A percentile compares a stretch with the other conserved stretches of the same genome.
Conservation (phyloP, 2,888 invertebrate species). For the Peribatodes rhomboidaria region DNA sequence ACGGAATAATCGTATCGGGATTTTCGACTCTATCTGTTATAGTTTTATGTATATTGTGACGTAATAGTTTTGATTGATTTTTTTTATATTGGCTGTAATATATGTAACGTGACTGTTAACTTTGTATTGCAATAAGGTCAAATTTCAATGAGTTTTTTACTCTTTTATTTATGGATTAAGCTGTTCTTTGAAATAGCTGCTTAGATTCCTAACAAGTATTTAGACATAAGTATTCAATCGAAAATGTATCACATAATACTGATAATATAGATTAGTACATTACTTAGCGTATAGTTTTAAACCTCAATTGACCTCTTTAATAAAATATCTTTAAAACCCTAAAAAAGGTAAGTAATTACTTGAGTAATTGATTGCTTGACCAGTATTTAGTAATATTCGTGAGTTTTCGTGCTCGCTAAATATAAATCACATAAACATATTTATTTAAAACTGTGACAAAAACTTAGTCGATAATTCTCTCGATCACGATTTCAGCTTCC, state of each 20-base stretch:
- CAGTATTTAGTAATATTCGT: too few relatives aligned
- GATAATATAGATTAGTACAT: too few relatives aligned
- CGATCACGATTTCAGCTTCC: not conserved
- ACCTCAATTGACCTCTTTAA: too few relatives aligned
- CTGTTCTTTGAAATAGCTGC: not conserved
- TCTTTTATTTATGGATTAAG: not conserved
- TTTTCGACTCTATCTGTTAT: constrained; percentile 12
- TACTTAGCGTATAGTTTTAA: too few relatives aligned
- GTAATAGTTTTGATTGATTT: constrained; percentile 21
- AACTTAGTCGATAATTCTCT: not conserved
- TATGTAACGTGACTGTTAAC: not conserved
- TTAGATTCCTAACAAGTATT: not conserved
- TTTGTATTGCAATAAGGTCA: not conserved
- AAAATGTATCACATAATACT: too few relatives aligned
- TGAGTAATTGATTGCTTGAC: too few relatives aligned
- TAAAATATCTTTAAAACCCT: too few relatives aligned
- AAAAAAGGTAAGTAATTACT: too few relatives aligned
- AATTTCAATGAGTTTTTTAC: not conserved
- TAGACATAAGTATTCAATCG: not conserved
- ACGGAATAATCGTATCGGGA: constrained; percentile 15
- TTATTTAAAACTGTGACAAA: not conserved
- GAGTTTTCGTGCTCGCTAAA: too few relatives aligned
- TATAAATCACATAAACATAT: not conserved
- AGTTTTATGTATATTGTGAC: constrained; percentile 22
- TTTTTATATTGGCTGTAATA: not conserved